Evolutionary conservation across 1,140 invertebrate species (phyloP).

Genomic region (Euborellia annulipes): DNA sequence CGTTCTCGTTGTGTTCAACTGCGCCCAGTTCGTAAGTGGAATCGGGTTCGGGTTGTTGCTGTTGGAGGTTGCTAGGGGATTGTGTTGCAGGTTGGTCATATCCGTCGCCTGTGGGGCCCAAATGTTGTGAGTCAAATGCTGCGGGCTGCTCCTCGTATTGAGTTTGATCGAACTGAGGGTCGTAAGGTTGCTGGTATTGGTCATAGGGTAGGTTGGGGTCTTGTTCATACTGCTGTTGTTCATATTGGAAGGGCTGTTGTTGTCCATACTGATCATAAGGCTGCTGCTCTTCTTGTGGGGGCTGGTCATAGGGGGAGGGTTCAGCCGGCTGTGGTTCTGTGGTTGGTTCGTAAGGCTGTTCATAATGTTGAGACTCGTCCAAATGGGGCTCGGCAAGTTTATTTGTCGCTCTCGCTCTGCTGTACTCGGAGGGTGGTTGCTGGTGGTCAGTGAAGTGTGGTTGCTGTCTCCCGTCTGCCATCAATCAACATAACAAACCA

Average conservation of each 20-base stretch:
- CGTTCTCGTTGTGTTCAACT: neutral
- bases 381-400: no score
- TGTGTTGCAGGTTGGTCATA: no score
- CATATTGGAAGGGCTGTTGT: constrained; percentile 1
- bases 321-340: neutral
- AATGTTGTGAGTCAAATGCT: no score
- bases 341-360: neutral
- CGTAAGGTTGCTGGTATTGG: neutral
- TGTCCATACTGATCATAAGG: constrained; percentile 1
- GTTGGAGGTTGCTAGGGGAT: neutral
- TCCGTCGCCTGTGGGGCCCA: no score
- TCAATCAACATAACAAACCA: no score
- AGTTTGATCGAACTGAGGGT: neutral
- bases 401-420: no score
- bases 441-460: no score
- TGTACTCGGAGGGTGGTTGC: no score
- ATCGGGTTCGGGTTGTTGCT: neutral
- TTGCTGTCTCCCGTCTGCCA: no score
- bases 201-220: neutral
- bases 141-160: neutral
- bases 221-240: neutral
- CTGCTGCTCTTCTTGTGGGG: constrained; percentile 2
- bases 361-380: neutral
- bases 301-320: neutral
- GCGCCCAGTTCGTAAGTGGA: no score